Evolutionary conservation across 1,140 invertebrate genomes (phyloP).

Genomic region (Drosophila bocqueti): DNA sequence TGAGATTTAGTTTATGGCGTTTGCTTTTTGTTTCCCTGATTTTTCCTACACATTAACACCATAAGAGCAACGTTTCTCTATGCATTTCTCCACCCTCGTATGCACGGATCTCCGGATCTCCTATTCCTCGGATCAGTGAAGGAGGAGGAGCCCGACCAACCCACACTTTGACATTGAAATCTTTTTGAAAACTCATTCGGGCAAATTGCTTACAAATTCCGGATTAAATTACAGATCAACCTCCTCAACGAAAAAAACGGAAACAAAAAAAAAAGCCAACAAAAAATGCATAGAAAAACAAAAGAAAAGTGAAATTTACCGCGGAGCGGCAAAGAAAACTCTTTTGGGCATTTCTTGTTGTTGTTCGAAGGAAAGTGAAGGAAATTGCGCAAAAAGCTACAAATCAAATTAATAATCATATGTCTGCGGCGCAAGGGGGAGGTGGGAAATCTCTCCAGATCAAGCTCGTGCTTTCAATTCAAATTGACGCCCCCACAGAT

Average conservation of each 20-base stretch:
- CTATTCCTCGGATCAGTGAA: slow-evolving; percentile 5
- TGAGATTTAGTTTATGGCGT: slow-evolving; percentile 42
- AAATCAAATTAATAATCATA: slow-evolving; percentile 81
- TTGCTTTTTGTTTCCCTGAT: neutral
- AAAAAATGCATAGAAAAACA: slow-evolving; percentile 26
- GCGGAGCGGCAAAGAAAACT: slow-evolving; percentile 33
- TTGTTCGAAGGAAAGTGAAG: slow-evolving; percentile 50
- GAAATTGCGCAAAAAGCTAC: slow-evolving; percentile 65
- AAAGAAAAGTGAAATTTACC: slow-evolving; percentile 69
- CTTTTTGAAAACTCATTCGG: slow-evolving; percentile 46
- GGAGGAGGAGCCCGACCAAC: slow-evolving; percentile 18
- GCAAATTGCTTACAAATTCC: slow-evolving; percentile 44
- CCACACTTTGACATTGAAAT: slow-evolving; percentile 72
- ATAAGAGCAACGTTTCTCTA: slow-evolving; percentile 8
- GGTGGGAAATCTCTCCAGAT: slow-evolving; percentile 28
- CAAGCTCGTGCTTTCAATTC: slow-evolving; percentile 51
- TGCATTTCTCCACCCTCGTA: neutral
- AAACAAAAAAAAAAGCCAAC: slow-evolving; percentile 46
- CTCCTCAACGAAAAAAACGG: slow-evolving; percentile 6
- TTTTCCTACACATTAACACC: slow-evolving; percentile 23
- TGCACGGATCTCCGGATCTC: neutral
- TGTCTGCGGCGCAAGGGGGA: slow-evolving; percentile 32
- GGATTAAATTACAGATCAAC: slow-evolving; percentile 42
- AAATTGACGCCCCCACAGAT: slow-evolving; percentile 53
- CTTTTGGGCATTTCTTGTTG: slow-evolving; percentile 29